These are phyloP conservation scores for Zosterops hypoxanthus DNA, from an alignment of 2,113 vertebrate species.

Conservation along the genomic window DNA sequence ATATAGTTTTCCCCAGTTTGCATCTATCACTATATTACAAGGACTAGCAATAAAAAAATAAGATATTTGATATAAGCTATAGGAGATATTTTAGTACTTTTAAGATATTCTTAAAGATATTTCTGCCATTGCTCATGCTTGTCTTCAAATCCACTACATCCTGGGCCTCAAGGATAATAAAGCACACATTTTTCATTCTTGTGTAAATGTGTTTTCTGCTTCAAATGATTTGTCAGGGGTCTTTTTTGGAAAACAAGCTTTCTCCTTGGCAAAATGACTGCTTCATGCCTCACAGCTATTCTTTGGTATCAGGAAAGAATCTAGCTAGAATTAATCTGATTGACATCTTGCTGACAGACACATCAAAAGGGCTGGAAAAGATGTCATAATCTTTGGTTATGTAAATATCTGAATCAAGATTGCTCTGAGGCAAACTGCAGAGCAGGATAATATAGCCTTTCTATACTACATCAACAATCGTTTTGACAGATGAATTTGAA, in stretches of 20 bases:
- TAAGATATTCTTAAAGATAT: neutral
- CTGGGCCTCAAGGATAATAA: neutral
- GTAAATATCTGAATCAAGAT: conserved; percentile 65
- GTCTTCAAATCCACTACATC: neutral
- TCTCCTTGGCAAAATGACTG: conserved; percentile 32
- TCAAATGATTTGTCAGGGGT: conserved; percentile 42
- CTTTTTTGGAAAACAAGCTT: conserved; percentile 39
- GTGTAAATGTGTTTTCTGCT: conserved; percentile 28
- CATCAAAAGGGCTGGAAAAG: conserved; percentile 50
- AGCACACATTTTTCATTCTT: neutral
- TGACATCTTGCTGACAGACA: conserved; percentile 60
- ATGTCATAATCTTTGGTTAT: conserved; percentile 72
- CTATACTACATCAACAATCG: conserved; percentile 33
- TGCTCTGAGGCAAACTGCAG: conserved; percentile 60
- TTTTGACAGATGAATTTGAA: conserved; percentile 69
- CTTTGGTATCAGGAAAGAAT: conserved; percentile 54
- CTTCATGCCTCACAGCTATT: conserved; percentile 55
- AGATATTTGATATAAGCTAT: neutral
- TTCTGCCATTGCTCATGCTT: neutral
- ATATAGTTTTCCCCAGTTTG: neutral
- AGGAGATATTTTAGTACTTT: neutral
- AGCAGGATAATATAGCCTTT: conserved; percentile 53
- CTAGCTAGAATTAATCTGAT: conserved; percentile 60
- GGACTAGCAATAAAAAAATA: neutral
- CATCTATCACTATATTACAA: neutral